These are phyloP conservation scores for Dryocosmus kuriphilus DNA, from an alignment of 2,888 invertebrate species.

Conservation along the genomic window DNA sequence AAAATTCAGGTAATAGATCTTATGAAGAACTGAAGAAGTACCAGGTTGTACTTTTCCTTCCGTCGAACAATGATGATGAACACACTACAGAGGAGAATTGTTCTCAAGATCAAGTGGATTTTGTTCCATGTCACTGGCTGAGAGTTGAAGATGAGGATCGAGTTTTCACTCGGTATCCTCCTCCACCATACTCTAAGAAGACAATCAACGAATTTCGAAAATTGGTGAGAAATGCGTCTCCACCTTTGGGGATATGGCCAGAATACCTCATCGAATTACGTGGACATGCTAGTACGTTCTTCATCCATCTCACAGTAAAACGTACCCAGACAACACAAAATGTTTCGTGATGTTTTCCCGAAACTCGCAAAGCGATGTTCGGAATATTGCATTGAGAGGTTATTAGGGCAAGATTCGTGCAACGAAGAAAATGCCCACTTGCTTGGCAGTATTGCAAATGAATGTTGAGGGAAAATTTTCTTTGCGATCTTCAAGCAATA, in stretches of 20 bases:
- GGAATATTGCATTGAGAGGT: too few relatives aligned
- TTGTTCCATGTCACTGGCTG: not conserved
- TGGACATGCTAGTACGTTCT: slow-evolving; percentile 3
- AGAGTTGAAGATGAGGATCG: not conserved
- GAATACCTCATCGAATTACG: slow-evolving; percentile 3
- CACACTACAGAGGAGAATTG: not conserved
- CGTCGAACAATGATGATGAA: not conserved
- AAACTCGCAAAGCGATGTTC: too few relatives aligned
- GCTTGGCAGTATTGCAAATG: too few relatives aligned
- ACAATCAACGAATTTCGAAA: not conserved
- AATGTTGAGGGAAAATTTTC: too few relatives aligned
- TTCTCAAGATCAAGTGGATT: not conserved
- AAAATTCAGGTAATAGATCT: not conserved
- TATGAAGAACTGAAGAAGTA: not conserved
- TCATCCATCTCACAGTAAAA: not conserved
- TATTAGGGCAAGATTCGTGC: too few relatives aligned
- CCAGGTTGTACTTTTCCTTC: not conserved
- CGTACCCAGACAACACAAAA: too few relatives aligned
- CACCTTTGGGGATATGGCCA: too few relatives aligned
- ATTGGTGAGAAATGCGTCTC: not conserved
- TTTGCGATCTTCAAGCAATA: too few relatives aligned
- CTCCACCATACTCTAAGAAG: not conserved
- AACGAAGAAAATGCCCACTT: too few relatives aligned
- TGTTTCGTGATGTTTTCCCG: too few relatives aligned
- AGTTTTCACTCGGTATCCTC: not conserved